phyloP scores from a whole-genome alignment of 2,888 invertebrate species.

The Lycocerus yunnanus region DNA sequence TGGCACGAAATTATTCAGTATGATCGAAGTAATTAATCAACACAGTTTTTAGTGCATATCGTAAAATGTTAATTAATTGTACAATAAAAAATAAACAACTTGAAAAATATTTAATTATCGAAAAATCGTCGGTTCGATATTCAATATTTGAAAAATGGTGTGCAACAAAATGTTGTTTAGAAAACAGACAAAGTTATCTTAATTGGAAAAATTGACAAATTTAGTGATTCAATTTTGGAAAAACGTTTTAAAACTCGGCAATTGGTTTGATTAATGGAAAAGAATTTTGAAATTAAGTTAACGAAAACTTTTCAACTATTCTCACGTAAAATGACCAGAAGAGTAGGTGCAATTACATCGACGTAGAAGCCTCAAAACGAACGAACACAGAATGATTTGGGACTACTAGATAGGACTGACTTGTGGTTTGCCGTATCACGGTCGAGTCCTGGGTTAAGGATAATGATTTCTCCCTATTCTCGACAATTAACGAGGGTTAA shows the following conservation, averaged over 20 bases:
- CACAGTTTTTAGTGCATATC: too few species aligned
- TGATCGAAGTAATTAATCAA: too few species aligned
- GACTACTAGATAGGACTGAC: slow-evolving; percentile 39
- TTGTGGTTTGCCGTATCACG: slow-evolving; percentile 54
- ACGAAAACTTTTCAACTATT: not conserved
- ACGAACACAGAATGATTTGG: slow-evolving; percentile 27
- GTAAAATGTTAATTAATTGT: too few species aligned
- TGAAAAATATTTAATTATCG: too few species aligned
- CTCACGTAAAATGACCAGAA: slow-evolving; percentile 13
- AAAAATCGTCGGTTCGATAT: not conserved
- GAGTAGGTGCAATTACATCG: slow-evolving; percentile 9
- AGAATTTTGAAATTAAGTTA: not conserved
- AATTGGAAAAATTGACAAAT: not conserved
- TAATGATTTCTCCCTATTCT: slow-evolving; percentile 56
- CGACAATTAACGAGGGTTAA: slow-evolving; percentile 57
- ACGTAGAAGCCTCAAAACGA: slow-evolving; percentile 9
- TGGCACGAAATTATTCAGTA: too few species aligned
- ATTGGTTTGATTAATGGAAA: not conserved
- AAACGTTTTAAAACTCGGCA: not conserved
- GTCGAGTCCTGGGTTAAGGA: slow-evolving; percentile 46
- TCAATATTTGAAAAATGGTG: not conserved
- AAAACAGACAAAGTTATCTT: not conserved
- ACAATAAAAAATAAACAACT: too few species aligned
- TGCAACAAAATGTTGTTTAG: not conserved
- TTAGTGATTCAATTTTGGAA: not conserved